Base-by-base conservation (phyloP, 2,797 vertebrate species). In the Periparus ater region DNA sequence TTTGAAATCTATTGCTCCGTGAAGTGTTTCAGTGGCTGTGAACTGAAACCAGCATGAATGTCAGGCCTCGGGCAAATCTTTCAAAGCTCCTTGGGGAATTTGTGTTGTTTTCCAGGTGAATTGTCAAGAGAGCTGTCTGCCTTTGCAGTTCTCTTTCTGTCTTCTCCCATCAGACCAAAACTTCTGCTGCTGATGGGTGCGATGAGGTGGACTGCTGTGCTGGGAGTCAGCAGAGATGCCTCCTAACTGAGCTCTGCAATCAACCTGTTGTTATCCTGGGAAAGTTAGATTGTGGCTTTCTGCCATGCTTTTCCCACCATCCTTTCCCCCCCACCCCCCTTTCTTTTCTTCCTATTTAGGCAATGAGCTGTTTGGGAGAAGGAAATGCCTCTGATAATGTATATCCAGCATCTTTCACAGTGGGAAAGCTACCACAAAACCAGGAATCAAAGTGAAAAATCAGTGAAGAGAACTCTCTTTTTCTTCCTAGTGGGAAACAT, bases 271-370 rank as follows among this genome's bases (percentile, higher is more conserved):
- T 3, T 19, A 66, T 82, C 83, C 88, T 95, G 93, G 85, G 94
- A 94, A 95, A 90, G 80, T 91, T 27, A 27, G 27, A 55, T 17
- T 63, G 72, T 89, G 80, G 84, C 63, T 76, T 72, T 63, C 53
- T 91, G 80, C 77, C 77, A 32, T 45, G 21, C 22, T 66, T 79
- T 85, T 86, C 91, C 76, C 85, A 90, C 62, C n/a, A 38, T 71
- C 17, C 11, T 53, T 44, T 54, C 13, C 11, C 1, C 7, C 29
- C 8, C 8, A 58, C 71, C 57, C 22, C 34, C 50, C 26, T 32
- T 55, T 63, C 50, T 78, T 78, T 79, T 79, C 78, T 82, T 91
- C 92, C 81, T 90, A 82, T 95, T 95, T 92, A 81, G 94, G 91
- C 74, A 93, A 38, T 84, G 89, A 94, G 45, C 71, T 93, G 58